phyloP scores from a whole-genome alignment of 2,797 vertebrate species.

The Helostoma temminkii region DNA sequence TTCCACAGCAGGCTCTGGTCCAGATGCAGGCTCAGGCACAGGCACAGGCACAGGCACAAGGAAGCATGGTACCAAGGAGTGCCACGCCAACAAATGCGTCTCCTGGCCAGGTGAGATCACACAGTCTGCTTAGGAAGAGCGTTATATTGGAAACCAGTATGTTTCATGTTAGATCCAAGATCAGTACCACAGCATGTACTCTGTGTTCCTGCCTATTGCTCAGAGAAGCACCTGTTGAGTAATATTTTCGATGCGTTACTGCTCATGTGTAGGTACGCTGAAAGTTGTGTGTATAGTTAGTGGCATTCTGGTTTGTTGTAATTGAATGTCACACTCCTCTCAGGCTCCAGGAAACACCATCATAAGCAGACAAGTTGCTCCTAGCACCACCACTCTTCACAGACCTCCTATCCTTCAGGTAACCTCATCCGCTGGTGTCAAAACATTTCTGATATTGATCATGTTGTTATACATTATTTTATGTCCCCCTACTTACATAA shows the following conservation, averaged over 20 bases:
- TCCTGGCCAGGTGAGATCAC: conserved; percentile 88
- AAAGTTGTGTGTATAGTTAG: no score
- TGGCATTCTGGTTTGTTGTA: background rate
- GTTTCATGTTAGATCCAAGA: background rate
- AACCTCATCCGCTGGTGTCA: background rate
- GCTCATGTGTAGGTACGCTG: background rate
- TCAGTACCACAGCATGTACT: background rate
- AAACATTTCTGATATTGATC: background rate
- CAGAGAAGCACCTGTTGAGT: conserved; percentile 19
- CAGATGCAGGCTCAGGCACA: conserved; percentile 93
- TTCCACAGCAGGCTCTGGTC: conserved; percentile 94
- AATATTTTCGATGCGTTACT: background rate
- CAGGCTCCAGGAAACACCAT: conserved; percentile 91
- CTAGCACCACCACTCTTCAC: conserved; percentile 91
- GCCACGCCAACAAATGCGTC: conserved; percentile 89
- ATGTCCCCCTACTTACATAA: background rate
- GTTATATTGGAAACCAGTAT: background rate
- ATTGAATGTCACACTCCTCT: conserved; percentile 8
- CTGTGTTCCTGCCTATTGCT: background rate
- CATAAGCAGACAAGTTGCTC: conserved; percentile 91
- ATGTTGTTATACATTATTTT: conserved; percentile 1
- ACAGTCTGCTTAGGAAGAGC: background rate
- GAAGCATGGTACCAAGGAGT: conserved; percentile 87
- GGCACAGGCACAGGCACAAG: conserved; percentile 88
- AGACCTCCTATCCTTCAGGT: conserved; percentile 94